Evolutionary conservation across 2,797 vertebrate genomes (phyloP).

Genomic region (Petrocephalus sullivani): DNA sequence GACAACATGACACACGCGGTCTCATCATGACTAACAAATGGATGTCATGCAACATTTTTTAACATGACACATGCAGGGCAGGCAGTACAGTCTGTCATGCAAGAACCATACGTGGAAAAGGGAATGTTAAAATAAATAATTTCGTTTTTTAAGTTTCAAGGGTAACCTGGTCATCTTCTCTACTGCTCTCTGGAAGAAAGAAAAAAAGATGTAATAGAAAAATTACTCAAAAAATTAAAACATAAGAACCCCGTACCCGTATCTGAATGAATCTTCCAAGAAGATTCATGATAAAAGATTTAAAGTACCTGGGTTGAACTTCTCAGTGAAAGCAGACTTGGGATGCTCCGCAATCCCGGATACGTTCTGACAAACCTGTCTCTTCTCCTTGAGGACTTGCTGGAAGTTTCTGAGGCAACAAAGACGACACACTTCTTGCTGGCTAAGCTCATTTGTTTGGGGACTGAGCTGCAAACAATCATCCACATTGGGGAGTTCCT

Average conservation of each 20-base stretch:
- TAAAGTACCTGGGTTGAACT: slow-evolving; percentile 60
- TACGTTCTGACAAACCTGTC: slow-evolving; percentile 76
- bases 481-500: slow-evolving; percentile 31
- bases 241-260: neutral
- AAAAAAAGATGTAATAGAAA: slow-evolving; percentile 14
- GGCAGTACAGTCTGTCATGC: neutral
- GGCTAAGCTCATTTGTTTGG: slow-evolving; percentile 22
- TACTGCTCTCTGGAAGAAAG: slow-evolving; percentile 77
- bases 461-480: neutral
- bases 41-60: neutral
- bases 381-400: slow-evolving; percentile 82
- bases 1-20: neutral
- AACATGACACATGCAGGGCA: neutral
- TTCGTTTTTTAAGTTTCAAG: neutral
- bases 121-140: neutral
- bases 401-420: slow-evolving; percentile 84
- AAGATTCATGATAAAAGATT: neutral
- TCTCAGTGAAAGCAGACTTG: slow-evolving; percentile 71
- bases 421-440: slow-evolving; percentile 54
- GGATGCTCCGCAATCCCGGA: slow-evolving; percentile 58
- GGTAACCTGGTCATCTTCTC: slow-evolving; percentile 82
- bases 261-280: neutral
- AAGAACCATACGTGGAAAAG: neutral
- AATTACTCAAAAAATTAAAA: neutral
- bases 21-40: neutral